phyloP scores from a whole-genome alignment of 2,113 vertebrate genomes.

The Prunella fulvescens region DNA sequence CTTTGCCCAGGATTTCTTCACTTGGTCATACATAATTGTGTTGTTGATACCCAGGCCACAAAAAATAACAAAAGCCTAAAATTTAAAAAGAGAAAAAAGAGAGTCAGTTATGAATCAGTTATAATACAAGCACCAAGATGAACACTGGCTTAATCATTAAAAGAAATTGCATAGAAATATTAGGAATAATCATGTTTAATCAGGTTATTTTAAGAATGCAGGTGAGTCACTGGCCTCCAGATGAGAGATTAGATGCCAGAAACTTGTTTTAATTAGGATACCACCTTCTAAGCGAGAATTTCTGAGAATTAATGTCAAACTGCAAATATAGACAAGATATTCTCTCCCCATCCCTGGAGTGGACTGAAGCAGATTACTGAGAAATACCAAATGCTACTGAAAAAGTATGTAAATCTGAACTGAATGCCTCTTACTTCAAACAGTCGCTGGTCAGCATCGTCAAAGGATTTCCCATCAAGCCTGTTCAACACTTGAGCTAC shows the following conservation, averaged over 20 bases:
- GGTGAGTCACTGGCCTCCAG: not conserved
- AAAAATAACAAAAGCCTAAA: conserved; percentile 98
- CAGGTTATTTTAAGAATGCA: not conserved
- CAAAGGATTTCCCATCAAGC: conserved; percentile 94
- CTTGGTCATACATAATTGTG: conserved; percentile 99
- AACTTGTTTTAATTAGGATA: not conserved
- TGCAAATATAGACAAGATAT: not conserved
- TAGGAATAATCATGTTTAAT: not conserved
- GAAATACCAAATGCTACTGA: not conserved
- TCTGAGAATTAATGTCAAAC: not conserved
- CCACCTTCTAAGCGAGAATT: not conserved
- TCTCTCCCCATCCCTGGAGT: not conserved
- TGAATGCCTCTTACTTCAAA: conserved; percentile 86
- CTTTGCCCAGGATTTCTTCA: conserved; percentile 99
- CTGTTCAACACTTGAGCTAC: conserved; percentile 97
- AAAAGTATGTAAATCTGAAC: not conserved
- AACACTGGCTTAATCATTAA: not conserved
- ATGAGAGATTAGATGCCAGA: not conserved
- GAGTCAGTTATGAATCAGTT: not conserved
- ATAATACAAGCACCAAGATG: not conserved
- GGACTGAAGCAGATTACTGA: not conserved
- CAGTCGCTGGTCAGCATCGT: conserved; percentile 94
- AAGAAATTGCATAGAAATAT: not conserved
- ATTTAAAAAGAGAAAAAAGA: conserved; percentile 11
- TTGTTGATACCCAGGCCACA: conserved; percentile 99